Conservation (phyloP, 2,113 vertebrate species). For the Galbula dea region DNA sequence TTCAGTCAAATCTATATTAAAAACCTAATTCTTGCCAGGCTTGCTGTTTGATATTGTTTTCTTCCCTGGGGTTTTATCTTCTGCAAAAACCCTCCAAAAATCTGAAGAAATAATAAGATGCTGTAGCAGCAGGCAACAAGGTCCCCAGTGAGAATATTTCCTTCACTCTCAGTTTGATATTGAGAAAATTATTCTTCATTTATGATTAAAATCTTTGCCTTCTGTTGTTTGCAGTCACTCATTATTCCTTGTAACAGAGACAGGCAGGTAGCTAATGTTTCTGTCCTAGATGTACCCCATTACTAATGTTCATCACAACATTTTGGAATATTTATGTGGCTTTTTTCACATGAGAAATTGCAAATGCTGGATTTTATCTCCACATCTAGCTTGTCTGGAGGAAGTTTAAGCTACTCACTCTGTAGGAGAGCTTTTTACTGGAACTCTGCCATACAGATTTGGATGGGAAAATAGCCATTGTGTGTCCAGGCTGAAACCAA, state of each 20-base stretch:
- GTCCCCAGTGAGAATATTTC: background rate
- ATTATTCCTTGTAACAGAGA: background rate
- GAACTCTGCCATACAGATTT: background rate
- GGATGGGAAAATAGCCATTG: background rate
- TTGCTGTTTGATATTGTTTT: background rate
- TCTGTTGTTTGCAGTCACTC: background rate
- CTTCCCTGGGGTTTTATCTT: background rate
- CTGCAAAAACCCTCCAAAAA: background rate
- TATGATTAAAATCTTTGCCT: background rate
- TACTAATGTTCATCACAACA: background rate
- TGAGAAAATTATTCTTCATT: background rate
- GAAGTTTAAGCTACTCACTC: background rate
- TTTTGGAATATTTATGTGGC: background rate
- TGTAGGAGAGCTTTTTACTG: background rate
- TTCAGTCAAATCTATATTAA: background rate
- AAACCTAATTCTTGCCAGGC: background rate
- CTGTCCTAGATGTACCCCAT: background rate
- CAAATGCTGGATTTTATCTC: background rate
- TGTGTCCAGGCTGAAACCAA: background rate
- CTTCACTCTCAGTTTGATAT: background rate
- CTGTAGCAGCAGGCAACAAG: background rate
- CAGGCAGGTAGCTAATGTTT: background rate
- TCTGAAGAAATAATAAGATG: background rate
- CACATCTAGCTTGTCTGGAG: background rate
- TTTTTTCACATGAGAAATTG: background rate